Evolutionary conservation across 1,140 invertebrate genomes (phyloP), one percentile per base, ranked within the genome.

Genomic region (Eubasilissa regina): DNA sequence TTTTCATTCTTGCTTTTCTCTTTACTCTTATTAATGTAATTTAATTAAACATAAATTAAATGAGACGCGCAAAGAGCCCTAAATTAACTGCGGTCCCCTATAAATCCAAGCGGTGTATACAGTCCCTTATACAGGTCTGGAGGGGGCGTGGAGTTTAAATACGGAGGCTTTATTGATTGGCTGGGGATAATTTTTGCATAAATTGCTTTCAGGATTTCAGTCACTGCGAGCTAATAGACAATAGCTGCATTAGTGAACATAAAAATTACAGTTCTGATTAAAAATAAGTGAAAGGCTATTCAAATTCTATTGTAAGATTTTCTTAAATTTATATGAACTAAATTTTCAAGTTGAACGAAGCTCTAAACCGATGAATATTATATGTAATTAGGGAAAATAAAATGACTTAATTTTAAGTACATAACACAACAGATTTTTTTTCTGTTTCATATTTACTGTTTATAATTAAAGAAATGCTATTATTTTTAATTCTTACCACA

Each of bases 11-110:
- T 64, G 35, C 35, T 64, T 64, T 64, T 64, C 35, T 25, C 60
- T 35, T 43, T 43, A n/a, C 60, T 25, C 13, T 21, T 64, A 64
- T 44, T 19, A 64, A 64, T 21, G 60, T 64, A 64, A n/a, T 68
- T 45, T 68, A 68, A 68, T 68, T 68, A 19, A 17, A 44, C 64
- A 68, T 68, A 68, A 68, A 17, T 68, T 68, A 47, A 68, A 68
- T 45, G 64, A 68, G 45, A 45, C 44, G 15, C 64, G 9, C 43
- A 17, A 43, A 68, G 45, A 68, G 44, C 64, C 64, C 19, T 68
- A 68, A 68, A 68, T 68, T 68, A 47, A 68, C 43, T 45, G 44
- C 21, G 64, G 64, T 68, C 64, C 64, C 43, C 21, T 68, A 45
- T 68, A 68, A 68, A 68, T 68, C 44, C 44, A 48, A 44, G 45